Base-by-base conservation (phyloP, 2,888 invertebrate genomes). In the Drosophila maculinotata region DNA sequence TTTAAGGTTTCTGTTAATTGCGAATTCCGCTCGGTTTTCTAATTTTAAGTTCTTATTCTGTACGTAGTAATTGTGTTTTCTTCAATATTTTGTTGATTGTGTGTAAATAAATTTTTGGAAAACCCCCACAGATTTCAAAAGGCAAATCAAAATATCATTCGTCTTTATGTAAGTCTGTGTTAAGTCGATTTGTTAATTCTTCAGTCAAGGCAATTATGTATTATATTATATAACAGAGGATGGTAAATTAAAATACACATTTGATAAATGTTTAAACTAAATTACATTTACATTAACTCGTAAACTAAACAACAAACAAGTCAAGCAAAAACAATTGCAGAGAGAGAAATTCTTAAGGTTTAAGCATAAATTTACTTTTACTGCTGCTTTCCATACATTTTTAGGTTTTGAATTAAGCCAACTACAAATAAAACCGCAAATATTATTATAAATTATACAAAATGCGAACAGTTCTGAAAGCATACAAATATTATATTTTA, bases 381-480 rank as follows among this genome's bases (percentile, higher is more conserved):
- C 84, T 75, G 79, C 75, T 84, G 87, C 70, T 84, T 84, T 84
- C 83, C 83, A 84, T 84, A 86, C 10, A 84, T 75, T 84, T 84
- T 81, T 84, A 84, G 79, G 71, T 81, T 82, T 77, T 79, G 64
- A 67, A 65, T 84, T 81, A 81, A 81, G 81, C 58, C 31, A 73
- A 53, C 42, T 73, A 62, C 44, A 78, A 58, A 64, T 49, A 42
- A 57, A 65, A 58, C 67, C 72, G 49, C 63, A 72, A 72, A 65
- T 58, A 69, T 69, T 73, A 74, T 68, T 73, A 73, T 51, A 56
- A 74, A 69, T 42, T 59, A 69, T 25, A 69, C 39, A 59, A 53
- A 44, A 56, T 57, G 74, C 56, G 42, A 69, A 73, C 65, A 49
- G 65, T 66, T 74, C 65, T 52, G 52, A 65, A 73, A 58, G 42